phyloP scores from a whole-genome alignment of 2,888 invertebrate species.

The Lasioglossum marginatum region DNA sequence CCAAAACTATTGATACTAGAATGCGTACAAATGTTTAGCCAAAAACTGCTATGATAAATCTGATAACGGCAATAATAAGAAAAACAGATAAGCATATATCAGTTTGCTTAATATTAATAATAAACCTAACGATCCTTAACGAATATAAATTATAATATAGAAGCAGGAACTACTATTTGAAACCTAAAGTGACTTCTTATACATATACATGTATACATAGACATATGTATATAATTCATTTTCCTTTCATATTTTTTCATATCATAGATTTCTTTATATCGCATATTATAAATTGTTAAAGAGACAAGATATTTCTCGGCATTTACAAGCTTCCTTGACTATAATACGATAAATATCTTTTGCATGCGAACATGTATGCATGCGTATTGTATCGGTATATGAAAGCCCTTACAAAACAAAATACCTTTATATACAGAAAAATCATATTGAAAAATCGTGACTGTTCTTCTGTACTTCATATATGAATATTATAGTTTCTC shows the following conservation, averaged over 20 bases:
- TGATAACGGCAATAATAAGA: slow-evolving; percentile 67
- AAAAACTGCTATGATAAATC: slow-evolving; percentile 70
- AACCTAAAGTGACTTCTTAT: slow-evolving; percentile 23
- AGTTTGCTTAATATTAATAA: slow-evolving; percentile 49
- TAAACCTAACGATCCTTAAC: slow-evolving; percentile 42
- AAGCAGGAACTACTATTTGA: slow-evolving; percentile 32
- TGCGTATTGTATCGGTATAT: slow-evolving; percentile 63
- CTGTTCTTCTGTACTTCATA: slow-evolving; percentile 12
- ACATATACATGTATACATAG: slow-evolving; percentile 34
- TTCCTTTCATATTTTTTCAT: slow-evolving; percentile 44
- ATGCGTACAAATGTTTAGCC: slow-evolving; percentile 75
- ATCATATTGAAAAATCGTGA: slow-evolving; percentile 10
- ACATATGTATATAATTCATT: slow-evolving; percentile 41
- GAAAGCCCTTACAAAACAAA: slow-evolving; percentile 21
- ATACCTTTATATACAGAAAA: slow-evolving; percentile 15
- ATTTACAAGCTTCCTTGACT: slow-evolving; percentile 49
- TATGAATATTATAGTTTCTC: slow-evolving; percentile 17
- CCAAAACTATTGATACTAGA: slow-evolving; percentile 75
- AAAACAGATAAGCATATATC: slow-evolving; percentile 36
- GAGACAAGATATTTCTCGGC: slow-evolving; percentile 40
- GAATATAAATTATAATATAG: slow-evolving; percentile 30
- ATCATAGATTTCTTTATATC: slow-evolving; percentile 42
- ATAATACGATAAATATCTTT: slow-evolving; percentile 56
- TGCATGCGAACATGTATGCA: slow-evolving; percentile 71
- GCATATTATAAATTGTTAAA: slow-evolving; percentile 43